A percentile compares a stretch with the other conserved stretches of the same genome.
Conservation (phyloP, 2,888 invertebrate genomes). For the Drosophila cracens region DNA sequence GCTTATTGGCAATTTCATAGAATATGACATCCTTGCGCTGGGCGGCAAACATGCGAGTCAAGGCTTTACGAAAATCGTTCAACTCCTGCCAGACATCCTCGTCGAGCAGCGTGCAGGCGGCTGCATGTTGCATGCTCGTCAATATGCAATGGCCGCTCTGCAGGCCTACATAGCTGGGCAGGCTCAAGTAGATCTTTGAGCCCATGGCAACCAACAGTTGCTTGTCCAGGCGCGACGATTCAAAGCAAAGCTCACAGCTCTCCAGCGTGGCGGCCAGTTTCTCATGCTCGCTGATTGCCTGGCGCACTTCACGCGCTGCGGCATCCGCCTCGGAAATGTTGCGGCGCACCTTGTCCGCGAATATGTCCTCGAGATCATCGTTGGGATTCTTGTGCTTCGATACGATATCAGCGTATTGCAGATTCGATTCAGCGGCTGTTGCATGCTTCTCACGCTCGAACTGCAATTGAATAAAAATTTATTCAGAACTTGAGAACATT, state of each 20-base stretch:
- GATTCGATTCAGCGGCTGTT: slow-evolving; percentile 92
- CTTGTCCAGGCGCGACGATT: slow-evolving; percentile 91
- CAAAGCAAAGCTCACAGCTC: slow-evolving; percentile 93
- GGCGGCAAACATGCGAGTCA: slow-evolving; percentile 91
- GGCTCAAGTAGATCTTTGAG: slow-evolving; percentile 92
- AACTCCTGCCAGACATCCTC: slow-evolving; percentile 98
- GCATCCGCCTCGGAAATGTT: slow-evolving; percentile 88
- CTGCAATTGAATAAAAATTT: slow-evolving; percentile 84
- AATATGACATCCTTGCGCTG: slow-evolving; percentile 93
- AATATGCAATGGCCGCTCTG: slow-evolving; percentile 94
- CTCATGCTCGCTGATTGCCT: slow-evolving; percentile 91
- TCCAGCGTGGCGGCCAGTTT: slow-evolving; percentile 90
- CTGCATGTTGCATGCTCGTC: slow-evolving; percentile 92
- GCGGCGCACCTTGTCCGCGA: slow-evolving; percentile 91
- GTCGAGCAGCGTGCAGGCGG: slow-evolving; percentile 93
- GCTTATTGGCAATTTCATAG: slow-evolving; percentile 93
- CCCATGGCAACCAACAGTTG: slow-evolving; percentile 94
- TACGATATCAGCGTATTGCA: slow-evolving; percentile 91
- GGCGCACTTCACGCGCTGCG: slow-evolving; percentile 87
- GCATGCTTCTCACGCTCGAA: slow-evolving; percentile 93
- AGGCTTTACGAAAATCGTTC: slow-evolving; percentile 89
- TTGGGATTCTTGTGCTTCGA: slow-evolving; percentile 88
- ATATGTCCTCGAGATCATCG: slow-evolving; percentile 94
- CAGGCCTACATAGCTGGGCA: slow-evolving; percentile 93
- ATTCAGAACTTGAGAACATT: neutral